phyloP scores from a whole-genome alignment of 2,888 invertebrate genomes.

The Xestia ashworthii region DNA sequence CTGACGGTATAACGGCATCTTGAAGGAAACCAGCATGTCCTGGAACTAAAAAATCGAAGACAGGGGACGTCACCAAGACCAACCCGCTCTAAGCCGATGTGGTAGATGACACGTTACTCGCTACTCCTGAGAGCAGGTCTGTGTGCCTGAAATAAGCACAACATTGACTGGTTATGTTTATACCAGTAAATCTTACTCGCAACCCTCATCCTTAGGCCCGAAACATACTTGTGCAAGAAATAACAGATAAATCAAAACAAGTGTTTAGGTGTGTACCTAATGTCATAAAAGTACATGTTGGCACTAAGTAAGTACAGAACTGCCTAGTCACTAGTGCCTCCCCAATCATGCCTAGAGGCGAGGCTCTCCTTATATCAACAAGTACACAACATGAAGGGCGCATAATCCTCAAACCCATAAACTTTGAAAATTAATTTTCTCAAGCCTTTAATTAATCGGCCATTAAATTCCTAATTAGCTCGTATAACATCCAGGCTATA shows the following conservation, averaged over 20 bases:
- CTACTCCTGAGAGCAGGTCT: not conserved
- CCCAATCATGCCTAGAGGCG: not conserved
- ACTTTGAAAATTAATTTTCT: slow-evolving; percentile 25
- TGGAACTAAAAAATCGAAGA: not conserved
- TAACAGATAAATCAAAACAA: not conserved
- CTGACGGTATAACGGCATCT: not conserved
- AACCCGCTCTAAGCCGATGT: not conserved
- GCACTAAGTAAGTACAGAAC: not conserved
- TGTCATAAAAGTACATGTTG: too few relatives aligned
- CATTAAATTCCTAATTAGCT: slow-evolving; percentile 49
- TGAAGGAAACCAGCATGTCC: not conserved
- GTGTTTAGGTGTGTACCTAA: not conserved
- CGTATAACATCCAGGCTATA: slow-evolving; percentile 35
- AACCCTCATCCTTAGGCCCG: too few relatives aligned
- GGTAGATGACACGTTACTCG: not conserved
- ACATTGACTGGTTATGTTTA: not conserved
- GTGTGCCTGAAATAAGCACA: not conserved
- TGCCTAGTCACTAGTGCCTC: too few relatives aligned
- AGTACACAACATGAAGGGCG: not conserved
- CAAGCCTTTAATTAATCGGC: slow-evolving; percentile 26
- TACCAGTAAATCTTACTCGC: not conserved
- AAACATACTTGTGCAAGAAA: not conserved
- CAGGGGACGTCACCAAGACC: not conserved
- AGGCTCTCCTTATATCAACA: not conserved
- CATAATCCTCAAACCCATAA: slow-evolving; percentile 9